phyloP scores from a whole-genome alignment of 92 coral and sea anemone species.

The Actinostola sp. region DNA sequence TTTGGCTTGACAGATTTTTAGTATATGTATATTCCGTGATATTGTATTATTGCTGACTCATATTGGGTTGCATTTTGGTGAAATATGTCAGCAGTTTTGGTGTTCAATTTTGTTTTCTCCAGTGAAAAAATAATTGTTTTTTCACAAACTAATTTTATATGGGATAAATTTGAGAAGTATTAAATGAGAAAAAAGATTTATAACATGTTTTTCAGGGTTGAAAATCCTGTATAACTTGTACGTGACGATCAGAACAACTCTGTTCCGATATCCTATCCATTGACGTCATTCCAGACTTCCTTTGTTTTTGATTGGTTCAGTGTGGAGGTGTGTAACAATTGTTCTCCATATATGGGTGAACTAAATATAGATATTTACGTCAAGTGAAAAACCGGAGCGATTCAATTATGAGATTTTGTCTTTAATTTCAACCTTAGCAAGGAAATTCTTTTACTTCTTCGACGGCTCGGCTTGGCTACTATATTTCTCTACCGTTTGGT shows the following conservation, averaged over 20 bases:
- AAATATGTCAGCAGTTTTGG: neutral
- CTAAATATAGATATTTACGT: slow-evolving; percentile 28
- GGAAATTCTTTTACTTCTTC: neutral
- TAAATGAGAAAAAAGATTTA: neutral
- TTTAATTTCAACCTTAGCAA: neutral
- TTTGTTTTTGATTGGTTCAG: slow-evolving; percentile 20
- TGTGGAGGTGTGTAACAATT: slow-evolving; percentile 31
- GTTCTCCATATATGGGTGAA: slow-evolving; percentile 17
- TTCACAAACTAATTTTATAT: neutral
- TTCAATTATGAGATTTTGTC: neutral
- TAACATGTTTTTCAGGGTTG: neutral
- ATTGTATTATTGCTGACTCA: slow-evolving; percentile 20
- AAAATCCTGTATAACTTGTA: slow-evolving; percentile 3
- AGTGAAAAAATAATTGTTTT: neutral
- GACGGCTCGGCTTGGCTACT: slow-evolving; percentile 1
- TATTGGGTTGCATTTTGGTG: neutral
- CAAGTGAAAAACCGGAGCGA: slow-evolving; percentile 16
- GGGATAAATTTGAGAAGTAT: no score
- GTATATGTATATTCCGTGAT: no score
- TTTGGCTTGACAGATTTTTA: no score
- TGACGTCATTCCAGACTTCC: slow-evolving; percentile 8
- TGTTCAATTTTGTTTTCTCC: neutral
- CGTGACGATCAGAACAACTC: slow-evolving; percentile 28
- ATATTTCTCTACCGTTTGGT: neutral
- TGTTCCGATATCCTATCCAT: slow-evolving; percentile 13